Base-by-base conservation (phyloP, 2,888 invertebrate genomes). In the Epiperipatus broadwayi region DNA sequence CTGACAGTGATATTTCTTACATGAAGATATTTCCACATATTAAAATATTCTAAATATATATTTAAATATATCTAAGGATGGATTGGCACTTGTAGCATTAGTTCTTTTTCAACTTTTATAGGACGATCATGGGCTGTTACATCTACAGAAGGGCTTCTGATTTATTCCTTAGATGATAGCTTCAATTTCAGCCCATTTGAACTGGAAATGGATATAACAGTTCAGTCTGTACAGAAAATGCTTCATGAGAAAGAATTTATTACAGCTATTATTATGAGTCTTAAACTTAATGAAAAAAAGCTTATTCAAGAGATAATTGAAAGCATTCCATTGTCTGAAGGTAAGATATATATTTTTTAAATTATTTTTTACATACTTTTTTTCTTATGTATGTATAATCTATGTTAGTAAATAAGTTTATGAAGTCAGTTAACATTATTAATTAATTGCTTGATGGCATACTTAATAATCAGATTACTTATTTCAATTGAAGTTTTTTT, bases 181-280 rank as follows among this genome's bases (percentile, higher is more conserved):
- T 68, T 80, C 15, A 71, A 81, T 0, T 97, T 97, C 58, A 87
- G 93, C 64, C 95, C 95, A 0, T 89, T 80, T 62, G 75, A 84
- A 42, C 65, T 97, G 16, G 81, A 85, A 44, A 61, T 75, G 3
- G 72, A 72, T 25, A 77, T 87, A 2, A 93, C 87, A 0, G 85
- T 89, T 0, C 62, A 66, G 14, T 66, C 72, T 1, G 70, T 78
- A 3, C 66, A 65, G 41, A 60, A 69, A 40, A 64, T 70, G 1
- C 53, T 83, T 0, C 49, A 56, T 0, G 59, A 69, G 2, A 55
- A 64, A 32, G 70, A 75, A 33, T 77, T 33, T 41, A 46, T 64
- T 59, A 28, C 49, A 52, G 91, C 93, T 1, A 58, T 97, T 8
- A 72, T 78, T 52, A 78, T 79, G 65, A 71, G 91, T 0, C 58